A percentile compares a stretch with the other conserved stretches of the same genome.
phyloP scores from a whole-genome alignment of 1,140 invertebrate species.

The Teleopsis dalmanni region DNA sequence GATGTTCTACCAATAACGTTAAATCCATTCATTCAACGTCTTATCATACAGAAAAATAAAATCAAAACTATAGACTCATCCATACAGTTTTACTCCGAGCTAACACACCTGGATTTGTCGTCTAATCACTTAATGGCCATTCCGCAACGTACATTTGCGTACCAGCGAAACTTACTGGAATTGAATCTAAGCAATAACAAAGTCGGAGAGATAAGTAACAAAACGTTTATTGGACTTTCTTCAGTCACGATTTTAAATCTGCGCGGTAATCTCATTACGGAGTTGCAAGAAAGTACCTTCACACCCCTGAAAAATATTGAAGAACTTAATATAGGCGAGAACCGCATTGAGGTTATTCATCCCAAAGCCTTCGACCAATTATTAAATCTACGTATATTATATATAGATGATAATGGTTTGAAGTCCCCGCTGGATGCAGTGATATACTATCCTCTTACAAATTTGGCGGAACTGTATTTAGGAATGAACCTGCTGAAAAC shows the following conservation, averaged over 20 bases:
- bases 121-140: constrained; percentile 75
- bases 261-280: constrained; percentile 73
- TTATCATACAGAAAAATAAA: constrained; percentile 74
- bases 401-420: constrained; percentile 78
- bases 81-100: constrained; percentile 78
- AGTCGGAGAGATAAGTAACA: constrained; percentile 68
- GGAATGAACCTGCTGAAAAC: constrained; percentile 70
- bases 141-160: constrained; percentile 67
- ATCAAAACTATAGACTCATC: constrained; percentile 83
- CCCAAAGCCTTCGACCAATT: constrained; percentile 72
- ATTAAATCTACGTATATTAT: constrained; percentile 66
- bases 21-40: constrained; percentile 78
- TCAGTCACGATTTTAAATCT: constrained; percentile 73
- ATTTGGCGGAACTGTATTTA: constrained; percentile 73
- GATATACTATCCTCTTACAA: constrained; percentile 62
- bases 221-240: constrained; percentile 70
- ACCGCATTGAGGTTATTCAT: constrained; percentile 73
- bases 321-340: constrained; percentile 81
- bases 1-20: constrained; percentile 85
- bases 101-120: constrained; percentile 76
- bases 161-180: constrained; percentile 72
- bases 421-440: constrained; percentile 57
- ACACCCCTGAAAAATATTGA: constrained; percentile 65
- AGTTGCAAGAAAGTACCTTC: constrained; percentile 70
- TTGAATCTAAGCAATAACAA: constrained; percentile 81